phyloP scores from a whole-genome alignment of 1,140 invertebrate species.

The Pseudachorutes palmiensis region DNA sequence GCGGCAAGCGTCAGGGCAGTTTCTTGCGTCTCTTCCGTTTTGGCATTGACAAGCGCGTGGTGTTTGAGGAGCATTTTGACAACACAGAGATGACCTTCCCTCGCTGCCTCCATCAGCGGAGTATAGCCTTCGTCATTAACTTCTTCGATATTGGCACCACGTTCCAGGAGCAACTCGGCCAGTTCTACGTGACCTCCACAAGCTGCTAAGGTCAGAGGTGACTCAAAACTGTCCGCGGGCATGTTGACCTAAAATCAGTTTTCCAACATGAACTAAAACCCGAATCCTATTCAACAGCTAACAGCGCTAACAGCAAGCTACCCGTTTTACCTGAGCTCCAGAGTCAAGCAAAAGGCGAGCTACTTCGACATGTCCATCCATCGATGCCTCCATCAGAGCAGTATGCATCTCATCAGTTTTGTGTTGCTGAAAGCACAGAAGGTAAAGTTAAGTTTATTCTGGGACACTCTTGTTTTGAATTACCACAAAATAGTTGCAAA shows the following conservation, averaged over 20 bases:
- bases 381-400: conserved; percentile 97
- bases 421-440: conserved; percentile 65
- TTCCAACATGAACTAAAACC: neutral
- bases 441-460: too few species aligned
- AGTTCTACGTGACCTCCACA: conserved; percentile 97
- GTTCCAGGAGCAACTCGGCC: conserved; percentile 85
- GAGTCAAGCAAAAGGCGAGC: conserved; percentile 84
- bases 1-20: conserved; percentile 93
- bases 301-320: neutral
- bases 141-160: conserved; percentile 97
- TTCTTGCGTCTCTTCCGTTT: conserved; percentile 97
- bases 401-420: conserved; percentile 99
- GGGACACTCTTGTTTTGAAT: neutral
- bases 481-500: too few species aligned
- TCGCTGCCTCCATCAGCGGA: conserved; percentile 95
- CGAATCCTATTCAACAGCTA: neutral
- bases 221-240: conserved; percentile 99
- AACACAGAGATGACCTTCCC: conserved; percentile 98
- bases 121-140: conserved; percentile 99
- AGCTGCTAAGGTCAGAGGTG: conserved; percentile 91
- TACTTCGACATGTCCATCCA: conserved; percentile 98
- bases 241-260: conserved; percentile 70
- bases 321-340: conserved; percentile 73
- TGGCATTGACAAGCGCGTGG: conserved; percentile 93
- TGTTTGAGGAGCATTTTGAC: conserved; percentile 85